These are phyloP conservation scores for Hyperoplus immaculatus DNA, from an alignment of 2,797 vertebrate species.

Conservation along the genomic window DNA sequence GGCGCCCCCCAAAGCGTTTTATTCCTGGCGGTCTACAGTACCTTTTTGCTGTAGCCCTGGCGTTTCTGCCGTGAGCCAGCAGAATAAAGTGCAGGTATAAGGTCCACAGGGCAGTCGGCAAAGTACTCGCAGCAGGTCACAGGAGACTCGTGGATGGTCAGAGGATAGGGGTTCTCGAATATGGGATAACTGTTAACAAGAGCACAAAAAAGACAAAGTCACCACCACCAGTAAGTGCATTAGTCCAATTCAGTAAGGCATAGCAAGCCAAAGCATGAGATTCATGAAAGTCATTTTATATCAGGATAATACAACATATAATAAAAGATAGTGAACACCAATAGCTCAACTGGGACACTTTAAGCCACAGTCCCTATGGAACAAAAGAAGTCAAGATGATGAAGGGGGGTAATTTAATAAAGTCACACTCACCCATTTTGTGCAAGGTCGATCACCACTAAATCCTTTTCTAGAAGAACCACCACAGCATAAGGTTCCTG, in stretches of 20 bases:
- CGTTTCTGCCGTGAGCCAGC: constrained; percentile 97
- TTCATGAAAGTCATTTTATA: neutral
- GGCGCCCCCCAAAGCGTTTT: too few species aligned
- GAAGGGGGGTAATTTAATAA: constrained; percentile 1
- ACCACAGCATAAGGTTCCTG: constrained; percentile 99
- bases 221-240: constrained; percentile 8
- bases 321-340: constrained; percentile 7
- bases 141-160: constrained; percentile 98
- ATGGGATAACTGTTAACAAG: constrained; percentile 93
- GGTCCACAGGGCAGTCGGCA: constrained; percentile 97
- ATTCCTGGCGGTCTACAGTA: constrained; percentile 77
- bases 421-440: constrained; percentile 94
- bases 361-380: constrained; percentile 8
- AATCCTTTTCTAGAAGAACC: constrained; percentile 98
- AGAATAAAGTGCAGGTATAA: constrained; percentile 99
- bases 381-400: constrained; percentile 28
- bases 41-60: constrained; percentile 99
- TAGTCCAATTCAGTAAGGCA: constrained; percentile 8
- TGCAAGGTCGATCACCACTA: constrained; percentile 99
- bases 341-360: constrained; percentile 25
- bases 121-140: constrained; percentile 99
- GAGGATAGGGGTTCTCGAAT: constrained; percentile 98
- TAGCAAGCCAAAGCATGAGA: neutral
- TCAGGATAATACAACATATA: constrained; percentile 14
- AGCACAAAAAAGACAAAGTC: constrained; percentile 11